Base-by-base conservation (phyloP, 2,797 vertebrate genomes). In the Pampus argenteus region DNA sequence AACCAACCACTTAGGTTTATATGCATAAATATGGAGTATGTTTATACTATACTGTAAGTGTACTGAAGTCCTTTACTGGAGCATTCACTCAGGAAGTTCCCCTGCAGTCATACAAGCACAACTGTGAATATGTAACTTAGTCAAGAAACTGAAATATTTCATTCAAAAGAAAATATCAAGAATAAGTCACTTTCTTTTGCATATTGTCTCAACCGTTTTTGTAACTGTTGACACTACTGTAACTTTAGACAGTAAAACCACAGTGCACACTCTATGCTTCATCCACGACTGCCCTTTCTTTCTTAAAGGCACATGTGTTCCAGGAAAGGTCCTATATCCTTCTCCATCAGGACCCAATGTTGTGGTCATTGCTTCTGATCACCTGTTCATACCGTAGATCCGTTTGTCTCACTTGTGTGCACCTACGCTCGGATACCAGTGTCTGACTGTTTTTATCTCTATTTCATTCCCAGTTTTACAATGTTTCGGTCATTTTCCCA, bases 281-380 rank as follows among this genome's bases (percentile, higher is more conserved):
- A 49, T 28, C 36, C 38, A 26, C 18, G 45, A 62, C 51, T 50
- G 18, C 26, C 66, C 15, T 40, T 66, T 63, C n/a, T 50, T 58
- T 71, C 13, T 69, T 38, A 40, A 59, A 57, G 49, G 20, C 31
- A 42, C 18, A 23, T 28, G 40, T 60, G 47, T 26, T 79, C 51
- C 38, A 64, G 23, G 70, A 34, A 59, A 29, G 50, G 14, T 77
- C 42, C 1, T 40, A 20, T 8, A 38, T 6, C 26, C 38, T 62
- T 57, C 65, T 82, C 78, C 66, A 75, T 79, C 78, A 77, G 68
- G 73, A 69, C 60, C 47, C 71, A 59, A 72, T 91, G 61, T 90
- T 89, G 76, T 83, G 74, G 74, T 90, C 82, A 77, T 72, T 81
- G 81, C 67, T 79, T 81, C 60, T 51, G 69, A 85, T 85, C 86